Conservation (phyloP, 2,888 invertebrate genomes). For the Oithona nana region DNA sequence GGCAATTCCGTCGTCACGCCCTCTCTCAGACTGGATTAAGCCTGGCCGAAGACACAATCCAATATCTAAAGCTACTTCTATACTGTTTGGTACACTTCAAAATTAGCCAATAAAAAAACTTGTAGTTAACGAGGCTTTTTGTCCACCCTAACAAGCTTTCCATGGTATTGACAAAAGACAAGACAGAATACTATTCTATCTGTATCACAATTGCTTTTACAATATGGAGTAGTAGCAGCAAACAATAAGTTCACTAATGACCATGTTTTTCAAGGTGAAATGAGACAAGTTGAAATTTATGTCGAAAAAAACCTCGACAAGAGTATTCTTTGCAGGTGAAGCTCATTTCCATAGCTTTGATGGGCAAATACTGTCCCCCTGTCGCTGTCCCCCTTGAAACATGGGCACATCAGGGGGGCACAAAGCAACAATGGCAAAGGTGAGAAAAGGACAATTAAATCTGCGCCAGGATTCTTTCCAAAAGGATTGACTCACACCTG, state of each 20-base stretch:
- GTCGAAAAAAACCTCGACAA: neutral
- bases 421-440: neutral
- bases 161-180: too few relatives aligned
- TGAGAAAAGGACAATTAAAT: slow-evolving; percentile 9
- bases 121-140: too few relatives aligned
- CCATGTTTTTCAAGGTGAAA: neutral
- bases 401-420: neutral
- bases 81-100: too few relatives aligned
- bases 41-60: neutral
- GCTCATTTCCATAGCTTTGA: neutral
- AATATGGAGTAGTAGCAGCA: too few relatives aligned
- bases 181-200: too few relatives aligned
- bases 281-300: neutral
- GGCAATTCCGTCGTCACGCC: neutral
- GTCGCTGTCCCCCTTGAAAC: too few relatives aligned
- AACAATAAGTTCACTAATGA: neutral
- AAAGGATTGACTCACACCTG: too few relatives aligned
- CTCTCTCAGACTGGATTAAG: neutral
- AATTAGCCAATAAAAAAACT: too few relatives aligned
- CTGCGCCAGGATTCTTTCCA: too few relatives aligned
- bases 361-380: too few relatives aligned
- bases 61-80: neutral
- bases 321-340: neutral
- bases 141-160: too few relatives aligned
- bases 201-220: too few relatives aligned